Evolutionary conservation across 2,113 vertebrate genomes (phyloP).

Genomic region (Thunnus thynnus): DNA sequence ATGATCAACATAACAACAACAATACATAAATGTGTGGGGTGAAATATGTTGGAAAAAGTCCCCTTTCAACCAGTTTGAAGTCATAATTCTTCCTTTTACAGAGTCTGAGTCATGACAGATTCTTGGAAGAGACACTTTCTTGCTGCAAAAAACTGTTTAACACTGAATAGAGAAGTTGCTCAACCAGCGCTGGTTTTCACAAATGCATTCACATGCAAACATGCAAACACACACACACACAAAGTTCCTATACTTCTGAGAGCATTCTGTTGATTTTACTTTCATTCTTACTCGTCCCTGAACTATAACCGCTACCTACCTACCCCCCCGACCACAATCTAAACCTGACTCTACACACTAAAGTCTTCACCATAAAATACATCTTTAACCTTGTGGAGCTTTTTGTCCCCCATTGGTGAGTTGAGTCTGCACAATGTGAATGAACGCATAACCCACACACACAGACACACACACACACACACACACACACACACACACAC

Average conservation of each 20-base stretch:
- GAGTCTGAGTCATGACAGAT: background rate
- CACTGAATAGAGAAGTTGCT: background rate
- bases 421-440: background rate
- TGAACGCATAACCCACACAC: background rate
- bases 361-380: too few species aligned
- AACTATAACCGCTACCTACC: background rate
- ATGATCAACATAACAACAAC: too few species aligned
- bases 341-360: too few species aligned
- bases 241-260: background rate
- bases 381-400: too few species aligned
- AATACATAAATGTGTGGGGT: too few species aligned
- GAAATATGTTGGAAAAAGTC: too few species aligned
- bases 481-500: constrained; percentile 13
- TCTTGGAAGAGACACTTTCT: background rate
- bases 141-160: background rate
- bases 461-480: background rate
- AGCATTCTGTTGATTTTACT: background rate
- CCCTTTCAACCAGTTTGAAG: background rate
- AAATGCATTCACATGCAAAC: background rate
- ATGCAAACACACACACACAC: background rate
- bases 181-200: background rate
- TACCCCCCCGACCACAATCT: too few species aligned
- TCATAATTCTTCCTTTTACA: background rate
- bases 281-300: background rate
- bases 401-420: too few species aligned